phyloP scores from a whole-genome alignment of 1,140 invertebrate species.

The Cyclina sinensis region DNA sequence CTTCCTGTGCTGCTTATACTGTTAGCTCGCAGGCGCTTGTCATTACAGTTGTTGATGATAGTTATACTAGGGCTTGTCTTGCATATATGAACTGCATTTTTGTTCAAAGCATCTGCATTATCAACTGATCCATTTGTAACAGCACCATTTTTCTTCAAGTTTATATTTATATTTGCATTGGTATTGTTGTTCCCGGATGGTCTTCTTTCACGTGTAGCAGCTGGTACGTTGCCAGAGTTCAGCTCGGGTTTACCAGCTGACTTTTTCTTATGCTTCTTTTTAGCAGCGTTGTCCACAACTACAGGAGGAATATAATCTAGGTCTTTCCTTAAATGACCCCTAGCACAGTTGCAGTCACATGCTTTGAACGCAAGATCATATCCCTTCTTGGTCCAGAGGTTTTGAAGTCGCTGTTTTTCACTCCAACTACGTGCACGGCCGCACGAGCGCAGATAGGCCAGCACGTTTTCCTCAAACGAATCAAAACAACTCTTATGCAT shows the following conservation, averaged over 20 bases:
- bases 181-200: conserved; percentile 77
- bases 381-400: conserved; percentile 98
- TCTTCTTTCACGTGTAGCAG: conserved; percentile 57
- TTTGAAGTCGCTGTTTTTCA: conserved; percentile 96
- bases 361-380: conserved; percentile 97
- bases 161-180: conserved; percentile 74
- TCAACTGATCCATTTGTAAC: conserved; percentile 14
- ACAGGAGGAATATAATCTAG: conserved; percentile 93
- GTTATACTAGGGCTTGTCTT: conserved; percentile 60
- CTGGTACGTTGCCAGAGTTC: conserved; percentile 75
- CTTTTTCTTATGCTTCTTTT: conserved; percentile 87
- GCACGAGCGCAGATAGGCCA: conserved; percentile 95
- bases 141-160: conserved; percentile 11
- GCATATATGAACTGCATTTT: conserved; percentile 61
- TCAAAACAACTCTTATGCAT: conserved; percentile 99
- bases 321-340: conserved; percentile 97
- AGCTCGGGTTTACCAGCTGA: conserved; percentile 88
- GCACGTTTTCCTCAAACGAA: conserved; percentile 95
- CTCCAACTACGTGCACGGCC: conserved; percentile 97
- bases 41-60: conserved; percentile 72
- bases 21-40: conserved; percentile 89
- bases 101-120: conserved; percentile 8
- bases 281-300: conserved; percentile 81
- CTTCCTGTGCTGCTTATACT: conserved; percentile 89
- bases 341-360: conserved; percentile 92